Evolutionary conservation across 2,797 vertebrate genomes (phyloP), one percentile per base, ranked within the genome.

Genomic region (Brachymystax lenok): DNA sequence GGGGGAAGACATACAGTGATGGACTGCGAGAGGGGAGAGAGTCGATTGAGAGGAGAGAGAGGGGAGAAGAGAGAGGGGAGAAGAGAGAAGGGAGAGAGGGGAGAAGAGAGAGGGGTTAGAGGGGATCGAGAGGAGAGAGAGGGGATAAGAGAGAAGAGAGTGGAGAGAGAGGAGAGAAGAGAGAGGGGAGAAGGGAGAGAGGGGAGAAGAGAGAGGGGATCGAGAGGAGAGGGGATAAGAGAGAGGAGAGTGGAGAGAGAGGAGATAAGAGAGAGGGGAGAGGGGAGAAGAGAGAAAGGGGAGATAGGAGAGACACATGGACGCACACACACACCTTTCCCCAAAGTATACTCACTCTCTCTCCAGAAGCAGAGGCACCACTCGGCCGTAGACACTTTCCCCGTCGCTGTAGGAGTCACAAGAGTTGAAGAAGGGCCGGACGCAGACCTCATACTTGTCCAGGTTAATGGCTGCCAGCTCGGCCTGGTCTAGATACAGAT

Each of bases 301-400:
- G 2, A 0, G 14, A 19, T 8, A 24, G 56, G 56, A n/a, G 10
- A 61, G 4, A 2, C 54, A 75, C 75, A 33, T 66, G 66, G 67
- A 77, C 70, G 27, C 71, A 73, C 59, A 61, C 33, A 76, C 50
- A 27, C 52, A 30, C 35, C 27, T 27, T n/a, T 5, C 3, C 17
- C 33, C 73, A 71, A 70, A 61, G 3, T 46, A 70, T 52, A 96
- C 98, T 94, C 92, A 99, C 98, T 99, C 93, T 99, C 97, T 90
- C 97, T 97, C 98, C 98, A 99, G 94, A 99, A 99, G 92, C 98
- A 99, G 91, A 99, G 96, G 88, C 98, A 99, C 98, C 98, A 99
- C 90, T 99, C 98, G 0, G 97, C 96, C 0, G 96, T 97, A 67
- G 97, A 98, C 71, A 99, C 97, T 0, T 0, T 94, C 96, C 16